Evolutionary conservation across 1,140 invertebrate species (phyloP), one percentile per base, ranked within the genome.

Genomic region (Matsumurasca onukii): DNA sequence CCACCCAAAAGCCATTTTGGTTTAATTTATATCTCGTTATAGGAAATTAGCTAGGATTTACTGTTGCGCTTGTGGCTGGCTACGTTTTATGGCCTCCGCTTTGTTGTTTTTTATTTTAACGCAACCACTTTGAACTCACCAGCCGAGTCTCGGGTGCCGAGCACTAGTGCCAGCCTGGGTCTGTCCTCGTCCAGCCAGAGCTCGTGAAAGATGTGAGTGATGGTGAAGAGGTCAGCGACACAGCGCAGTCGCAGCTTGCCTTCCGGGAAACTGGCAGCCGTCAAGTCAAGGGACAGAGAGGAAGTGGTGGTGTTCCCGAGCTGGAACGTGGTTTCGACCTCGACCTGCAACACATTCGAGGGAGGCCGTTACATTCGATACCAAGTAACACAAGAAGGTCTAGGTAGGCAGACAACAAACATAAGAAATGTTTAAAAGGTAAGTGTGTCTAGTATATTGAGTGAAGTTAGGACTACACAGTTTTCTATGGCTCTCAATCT

Each of bases 111-210:
- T 45, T 45, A 12, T 45, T 45, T 45, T 45, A 45, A 45, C n/a
- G 9, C 9, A n/a, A 45, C 9, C 39, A 12, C 39, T 12, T 45
- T 45, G n/a, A 17, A 25, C 67, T 45, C n/a, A 63, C 59, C 59
- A n/a, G 59, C 51, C 2, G 66, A 68, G 31, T 68, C 66, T 17
- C 66, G 55, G 9, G 66, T 55, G 20, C 66, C 51, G 12, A 88
- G 80, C 31, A 88, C 86, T 9, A 86, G 86, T 29, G 86, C 86
- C 29, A 88, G 82, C 77, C 86, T 82, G 31, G 87, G 87, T 71
- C 84, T 81, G 78, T 88, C 86, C 75, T 88, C 86, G 70, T 86
- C 86, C 31, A 88, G 75, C 15, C 66, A 45, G 15, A 71, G n/a
- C 22, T 81, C 82, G 12, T 80, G 80, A 70, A 80, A 78, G 59